phyloP scores from a whole-genome alignment of 2,888 invertebrate species.

The Dryadula phaetusa region DNA sequence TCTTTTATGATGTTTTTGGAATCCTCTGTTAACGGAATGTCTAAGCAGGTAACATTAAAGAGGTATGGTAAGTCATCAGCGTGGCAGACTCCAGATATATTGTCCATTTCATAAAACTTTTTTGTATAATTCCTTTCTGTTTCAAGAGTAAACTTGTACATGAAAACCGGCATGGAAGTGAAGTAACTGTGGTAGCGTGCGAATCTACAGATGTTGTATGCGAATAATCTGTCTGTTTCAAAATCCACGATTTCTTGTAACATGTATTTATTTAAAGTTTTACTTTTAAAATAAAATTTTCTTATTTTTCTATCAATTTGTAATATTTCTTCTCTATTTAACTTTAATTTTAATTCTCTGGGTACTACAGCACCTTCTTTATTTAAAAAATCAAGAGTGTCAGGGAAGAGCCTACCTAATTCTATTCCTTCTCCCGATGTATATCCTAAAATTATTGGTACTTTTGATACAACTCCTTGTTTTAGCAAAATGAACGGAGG shows the following conservation, averaged over 20 bases:
- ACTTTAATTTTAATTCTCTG: constrained; percentile 70
- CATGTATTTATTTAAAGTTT: constrained; percentile 56
- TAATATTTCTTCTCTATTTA: constrained; percentile 55
- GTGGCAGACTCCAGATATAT: constrained; percentile 70
- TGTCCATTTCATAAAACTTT: constrained; percentile 66
- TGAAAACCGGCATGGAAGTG: constrained; percentile 59
- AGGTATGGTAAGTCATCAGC: constrained; percentile 72
- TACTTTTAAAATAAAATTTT: constrained; percentile 64
- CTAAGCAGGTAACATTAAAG: constrained; percentile 67
- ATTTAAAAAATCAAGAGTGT: constrained; percentile 54
- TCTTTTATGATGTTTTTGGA: constrained; percentile 60
- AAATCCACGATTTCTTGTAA: constrained; percentile 63
- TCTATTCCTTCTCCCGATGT: constrained; percentile 78
- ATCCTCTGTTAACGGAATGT: constrained; percentile 67
- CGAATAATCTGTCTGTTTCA: constrained; percentile 67
- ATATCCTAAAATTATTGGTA: constrained; percentile 73
- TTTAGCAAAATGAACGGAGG: constrained; percentile 60
- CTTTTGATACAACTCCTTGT: constrained; percentile 61
- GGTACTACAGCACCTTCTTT: constrained; percentile 67
- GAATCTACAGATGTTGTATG: constrained; percentile 68
- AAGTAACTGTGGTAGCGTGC: constrained; percentile 60
- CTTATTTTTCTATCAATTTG: constrained; percentile 63
- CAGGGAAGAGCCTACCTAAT: constrained; percentile 63
- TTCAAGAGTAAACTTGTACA: constrained; percentile 72
- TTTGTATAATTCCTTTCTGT: constrained; percentile 73